Conservation (phyloP, 30 jellyfish, hydroid and myxozoan species). For the Catostylus mosaicus region DNA sequence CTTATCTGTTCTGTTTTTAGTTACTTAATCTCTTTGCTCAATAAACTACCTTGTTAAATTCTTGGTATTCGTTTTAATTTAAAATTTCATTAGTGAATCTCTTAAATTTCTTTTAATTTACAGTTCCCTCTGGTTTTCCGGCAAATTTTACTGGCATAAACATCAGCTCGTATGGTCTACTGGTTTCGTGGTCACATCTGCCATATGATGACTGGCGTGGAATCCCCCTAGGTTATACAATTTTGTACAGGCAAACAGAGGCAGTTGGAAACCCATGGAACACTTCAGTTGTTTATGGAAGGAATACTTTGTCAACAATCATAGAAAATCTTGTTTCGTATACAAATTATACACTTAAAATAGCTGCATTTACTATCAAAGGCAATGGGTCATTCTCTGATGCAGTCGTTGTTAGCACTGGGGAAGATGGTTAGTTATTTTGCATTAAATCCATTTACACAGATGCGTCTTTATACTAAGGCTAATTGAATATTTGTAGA, state of each 20-base stretch:
- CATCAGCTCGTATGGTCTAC: conserved; percentile 49
- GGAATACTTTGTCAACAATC: background rate
- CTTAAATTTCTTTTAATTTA: too few species aligned
- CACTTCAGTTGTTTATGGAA: conserved; percentile 24
- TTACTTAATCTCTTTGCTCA: too few species aligned
- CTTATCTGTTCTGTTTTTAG: too few species aligned
- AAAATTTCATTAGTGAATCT: too few species aligned
- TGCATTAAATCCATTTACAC: too few species aligned
- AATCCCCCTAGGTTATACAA: conserved; percentile 32
- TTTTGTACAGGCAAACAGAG: conserved; percentile 36
- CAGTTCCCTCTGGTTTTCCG: conserved; percentile 42
- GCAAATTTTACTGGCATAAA: conserved; percentile 27
- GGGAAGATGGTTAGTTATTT: conserved; percentile 57
- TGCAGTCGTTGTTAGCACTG: conserved; percentile 27
- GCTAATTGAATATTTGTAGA: too few species aligned
- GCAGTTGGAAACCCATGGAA: conserved; percentile 27
- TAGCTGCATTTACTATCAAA: conserved; percentile 45
- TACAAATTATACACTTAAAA: conserved; percentile 26
- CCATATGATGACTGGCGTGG: conserved; percentile 60
- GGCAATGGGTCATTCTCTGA: conserved; percentile 39
- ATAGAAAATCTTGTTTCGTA: conserved; percentile 30
- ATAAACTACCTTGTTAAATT: too few species aligned
- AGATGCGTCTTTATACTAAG: too few species aligned
- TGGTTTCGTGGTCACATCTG: conserved; percentile 41
- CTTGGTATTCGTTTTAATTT: too few species aligned